phyloP scores from a whole-genome alignment of 2,113 vertebrate species.

The Lota lota region DNA sequence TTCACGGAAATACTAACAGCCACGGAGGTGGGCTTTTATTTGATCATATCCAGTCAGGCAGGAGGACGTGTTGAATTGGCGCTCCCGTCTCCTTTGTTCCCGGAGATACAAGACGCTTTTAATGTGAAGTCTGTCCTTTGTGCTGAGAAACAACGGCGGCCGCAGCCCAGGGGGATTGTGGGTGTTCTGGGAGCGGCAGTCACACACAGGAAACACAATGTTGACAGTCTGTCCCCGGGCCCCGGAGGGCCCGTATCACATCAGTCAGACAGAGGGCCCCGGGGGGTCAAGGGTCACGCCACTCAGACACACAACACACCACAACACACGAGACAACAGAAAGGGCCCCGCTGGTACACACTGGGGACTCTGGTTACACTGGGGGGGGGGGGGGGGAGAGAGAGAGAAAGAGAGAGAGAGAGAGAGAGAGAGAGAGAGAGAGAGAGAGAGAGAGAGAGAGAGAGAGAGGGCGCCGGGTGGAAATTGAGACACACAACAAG shows the following conservation, averaged over 20 bases:
- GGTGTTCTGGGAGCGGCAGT: slow-evolving; percentile 52
- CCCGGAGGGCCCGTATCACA: slow-evolving; percentile 24
- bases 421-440: too few species aligned
- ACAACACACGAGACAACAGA: slow-evolving; percentile 46
- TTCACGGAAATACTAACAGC: too few species aligned
- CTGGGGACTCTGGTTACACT: too few species aligned
- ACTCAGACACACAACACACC: slow-evolving; percentile 42
- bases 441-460: too few species aligned
- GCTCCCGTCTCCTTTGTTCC: too few species aligned
- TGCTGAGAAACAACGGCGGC: slow-evolving; percentile 66
- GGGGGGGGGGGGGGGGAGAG: too few species aligned
- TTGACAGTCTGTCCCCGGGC: slow-evolving; percentile 48
- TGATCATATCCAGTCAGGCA: too few species aligned
- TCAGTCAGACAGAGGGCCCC: slow-evolving; percentile 54
- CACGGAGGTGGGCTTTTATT: too few species aligned
- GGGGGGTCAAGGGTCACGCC: slow-evolving; percentile 62
- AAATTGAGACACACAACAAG: too few species aligned
- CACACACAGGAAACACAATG: slow-evolving; percentile 54
- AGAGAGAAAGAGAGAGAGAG: too few species aligned
- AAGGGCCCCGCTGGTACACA: background rate
- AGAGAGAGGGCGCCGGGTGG: too few species aligned
- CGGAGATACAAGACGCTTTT: slow-evolving; percentile 57
- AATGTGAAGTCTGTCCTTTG: slow-evolving; percentile 70
- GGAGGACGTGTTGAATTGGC: too few species aligned
- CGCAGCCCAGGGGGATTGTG: slow-evolving; percentile 58